phyloP scores from a whole-genome alignment of 2,113 vertebrate genomes.

The Spizaetus ornatus region DNA sequence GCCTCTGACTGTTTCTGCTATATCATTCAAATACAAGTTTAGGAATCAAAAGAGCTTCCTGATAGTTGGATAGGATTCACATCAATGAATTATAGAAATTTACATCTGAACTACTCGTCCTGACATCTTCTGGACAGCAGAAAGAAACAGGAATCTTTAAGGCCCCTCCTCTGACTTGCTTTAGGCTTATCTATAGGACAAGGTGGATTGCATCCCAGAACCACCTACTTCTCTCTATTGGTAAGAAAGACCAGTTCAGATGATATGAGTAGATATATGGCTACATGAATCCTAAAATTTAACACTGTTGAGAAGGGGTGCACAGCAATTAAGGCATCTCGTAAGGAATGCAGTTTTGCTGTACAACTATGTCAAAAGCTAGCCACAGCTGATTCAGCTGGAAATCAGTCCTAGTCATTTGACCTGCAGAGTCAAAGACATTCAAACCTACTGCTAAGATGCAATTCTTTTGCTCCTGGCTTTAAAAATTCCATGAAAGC shows the following conservation, averaged over 20 bases:
- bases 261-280: background rate
- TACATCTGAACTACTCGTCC: background rate
- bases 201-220: background rate
- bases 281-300: background rate
- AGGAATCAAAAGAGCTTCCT: background rate
- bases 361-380: background rate
- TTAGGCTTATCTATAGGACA: background rate
- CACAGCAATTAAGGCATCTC: background rate
- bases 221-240: background rate
- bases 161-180: background rate
- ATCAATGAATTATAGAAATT: background rate
- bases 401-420: background rate
- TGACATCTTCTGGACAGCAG: background rate
- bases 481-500: background rate
- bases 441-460: background rate
- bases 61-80: background rate
- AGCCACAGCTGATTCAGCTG: background rate
- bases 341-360: background rate
- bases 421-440: background rate
- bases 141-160: background rate
- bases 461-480: background rate
- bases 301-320: background rate
- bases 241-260: background rate
- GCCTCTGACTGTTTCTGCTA: background rate
- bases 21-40: background rate